Base-by-base conservation (phyloP, 2,888 invertebrate genomes). In the Eumacrocentrus americanus region DNA sequence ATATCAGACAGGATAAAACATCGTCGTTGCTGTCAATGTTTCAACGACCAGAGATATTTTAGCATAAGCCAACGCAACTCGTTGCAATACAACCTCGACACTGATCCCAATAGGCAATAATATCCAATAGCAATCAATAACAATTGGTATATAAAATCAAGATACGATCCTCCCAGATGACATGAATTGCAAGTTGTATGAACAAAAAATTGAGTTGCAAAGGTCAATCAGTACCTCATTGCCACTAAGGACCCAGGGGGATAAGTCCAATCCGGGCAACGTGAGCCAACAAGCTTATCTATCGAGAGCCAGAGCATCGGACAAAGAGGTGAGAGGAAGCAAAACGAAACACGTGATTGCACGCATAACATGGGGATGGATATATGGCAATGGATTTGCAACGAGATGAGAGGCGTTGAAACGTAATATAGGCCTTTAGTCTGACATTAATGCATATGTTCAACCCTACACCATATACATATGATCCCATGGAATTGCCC, bases 71-170 rank as follows among this genome's bases (percentile, higher is more conserved):
- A 50, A 50, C 40, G 58, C 52, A 58, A 37, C 35, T 20, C 16
- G 9, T 42, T 52, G 52, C 37, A 34, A 7, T 23, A 50, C 37
- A 52, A 44, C 58, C 58, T 58, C 58, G 58, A 58, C 58, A 58
- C 58, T 58, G 44, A 52, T 52, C 52, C 12, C 37, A 9, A 52
- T 52, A 12, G n/a, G n/a, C n/a, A n/a, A n/a, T n/a, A n/a, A n/a
- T n/a, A n/a, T n/a, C n/a, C n/a, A n/a, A n/a, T n/a, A n/a, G n/a
- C n/a, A n/a, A n/a, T n/a, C n/a, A n/a, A n/a, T n/a, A n/a, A n/a
- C n/a, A n/a, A n/a, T n/a, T n/a, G n/a, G n/a, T n/a, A n/a, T n/a
- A n/a, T n/a, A 29, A 4, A 29, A 29, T 9, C 29, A 29, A 4
- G 29, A 29, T 4, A 29, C 29, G 5, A 29, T 6, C 29, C 29